Percentiles rank a stretch among this genome's conserved stretches.
phyloP scores from a whole-genome alignment of 1,140 invertebrate genomes.

The Ridgeia piscesae region DNA sequence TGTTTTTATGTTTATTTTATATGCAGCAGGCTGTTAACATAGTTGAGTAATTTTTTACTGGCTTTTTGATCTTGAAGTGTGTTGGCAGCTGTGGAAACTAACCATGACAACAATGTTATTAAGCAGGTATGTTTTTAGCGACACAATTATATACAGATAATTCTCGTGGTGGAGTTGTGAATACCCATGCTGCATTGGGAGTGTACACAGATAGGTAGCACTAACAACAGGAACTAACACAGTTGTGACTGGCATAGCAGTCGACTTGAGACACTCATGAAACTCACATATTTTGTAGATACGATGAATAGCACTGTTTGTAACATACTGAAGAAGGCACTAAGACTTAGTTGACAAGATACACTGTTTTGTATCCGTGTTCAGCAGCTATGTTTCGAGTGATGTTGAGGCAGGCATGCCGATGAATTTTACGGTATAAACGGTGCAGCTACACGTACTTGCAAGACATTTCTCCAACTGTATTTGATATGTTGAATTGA shows the following conservation, averaged over 20 bases:
- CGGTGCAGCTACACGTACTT: background rate
- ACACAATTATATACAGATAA: background rate
- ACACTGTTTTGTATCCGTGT: background rate
- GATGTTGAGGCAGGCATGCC: background rate
- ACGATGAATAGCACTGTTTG: background rate
- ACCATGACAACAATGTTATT: background rate
- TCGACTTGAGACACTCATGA: background rate
- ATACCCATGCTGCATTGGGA: background rate
- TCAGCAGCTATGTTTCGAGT: background rate
- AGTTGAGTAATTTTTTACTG: constrained; percentile 1
- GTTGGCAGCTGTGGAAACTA: background rate
- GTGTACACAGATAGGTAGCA: background rate
- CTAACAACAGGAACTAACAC: background rate
- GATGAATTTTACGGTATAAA: background rate
- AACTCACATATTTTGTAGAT: background rate
- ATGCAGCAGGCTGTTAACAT: background rate
- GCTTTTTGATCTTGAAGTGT: background rate
- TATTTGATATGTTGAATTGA: background rate
- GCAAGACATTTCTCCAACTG: background rate
- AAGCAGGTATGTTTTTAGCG: background rate
- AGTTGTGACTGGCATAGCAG: background rate
- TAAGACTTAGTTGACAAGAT: background rate
- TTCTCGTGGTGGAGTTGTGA: background rate
- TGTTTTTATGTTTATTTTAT: background rate
- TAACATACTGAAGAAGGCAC: background rate